Evolutionary conservation across 2,797 vertebrate genomes (phyloP).

Genomic region (Crocodylus rhombifer): DNA sequence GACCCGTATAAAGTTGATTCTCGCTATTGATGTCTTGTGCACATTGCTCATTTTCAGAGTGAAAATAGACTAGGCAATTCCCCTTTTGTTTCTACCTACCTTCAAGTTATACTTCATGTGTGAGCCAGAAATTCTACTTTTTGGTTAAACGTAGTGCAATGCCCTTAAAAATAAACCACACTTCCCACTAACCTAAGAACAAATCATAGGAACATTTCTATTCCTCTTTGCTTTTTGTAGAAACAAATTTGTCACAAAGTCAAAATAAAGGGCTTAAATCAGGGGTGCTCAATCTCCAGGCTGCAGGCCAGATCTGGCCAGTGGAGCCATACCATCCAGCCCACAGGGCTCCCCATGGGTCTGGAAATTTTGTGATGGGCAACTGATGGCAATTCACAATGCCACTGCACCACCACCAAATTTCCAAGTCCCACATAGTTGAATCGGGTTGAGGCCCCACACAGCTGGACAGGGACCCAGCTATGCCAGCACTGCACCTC

Average conservation of each 20-base stretch:
- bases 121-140: background rate
- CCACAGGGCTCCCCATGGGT: too few species aligned
- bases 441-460: too few species aligned
- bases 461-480: too few species aligned
- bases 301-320: too few species aligned
- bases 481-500: too few species aligned
- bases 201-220: background rate
- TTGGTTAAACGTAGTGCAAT: background rate
- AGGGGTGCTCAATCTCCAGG: too few species aligned
- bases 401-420: too few species aligned
- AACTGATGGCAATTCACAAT: too few species aligned
- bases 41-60: fast-evolving
- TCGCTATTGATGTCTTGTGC: background rate
- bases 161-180: background rate
- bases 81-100: background rate
- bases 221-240: background rate
- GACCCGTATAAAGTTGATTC: background rate
- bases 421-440: too few species aligned
- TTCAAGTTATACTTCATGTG: background rate
- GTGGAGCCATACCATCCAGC: too few species aligned
- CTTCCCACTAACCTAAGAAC: background rate
- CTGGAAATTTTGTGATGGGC: too few species aligned
- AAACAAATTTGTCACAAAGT: background rate
- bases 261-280: background rate
- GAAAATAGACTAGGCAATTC: background rate